A percentile compares a stretch with the other conserved stretches of the same genome.
Evolutionary conservation across 2,113 vertebrate species (phyloP).

Genomic region (Neodon shergylaensis): DNA sequence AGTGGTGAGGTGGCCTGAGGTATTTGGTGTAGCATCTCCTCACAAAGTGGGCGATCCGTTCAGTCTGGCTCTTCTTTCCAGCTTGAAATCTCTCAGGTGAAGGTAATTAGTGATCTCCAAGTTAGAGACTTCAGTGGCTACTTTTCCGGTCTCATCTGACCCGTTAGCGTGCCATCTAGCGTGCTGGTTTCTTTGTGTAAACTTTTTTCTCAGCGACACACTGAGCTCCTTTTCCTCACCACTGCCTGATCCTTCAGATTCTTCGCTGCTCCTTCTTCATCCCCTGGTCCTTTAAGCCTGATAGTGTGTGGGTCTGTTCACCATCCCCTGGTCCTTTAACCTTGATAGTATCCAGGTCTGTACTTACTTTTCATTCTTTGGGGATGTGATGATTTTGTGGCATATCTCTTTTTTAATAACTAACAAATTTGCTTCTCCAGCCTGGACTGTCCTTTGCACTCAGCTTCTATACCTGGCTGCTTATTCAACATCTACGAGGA

Average conservation of each 20-base stretch:
- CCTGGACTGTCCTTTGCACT: background rate
- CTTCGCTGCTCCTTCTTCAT: background rate
- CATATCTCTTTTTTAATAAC: background rate
- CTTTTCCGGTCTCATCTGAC: background rate
- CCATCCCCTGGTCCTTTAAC: too few relatives aligned
- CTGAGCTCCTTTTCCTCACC: background rate
- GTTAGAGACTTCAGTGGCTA: background rate
- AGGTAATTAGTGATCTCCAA: background rate
- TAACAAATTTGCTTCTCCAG: background rate
- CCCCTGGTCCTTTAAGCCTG: background rate
- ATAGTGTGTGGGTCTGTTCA: rapidly evolving
- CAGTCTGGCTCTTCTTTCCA: rapidly evolving
- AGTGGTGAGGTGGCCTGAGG: background rate
- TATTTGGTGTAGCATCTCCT: background rate
- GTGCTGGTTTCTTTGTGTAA: background rate
- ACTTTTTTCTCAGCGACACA: background rate
- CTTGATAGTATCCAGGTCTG: too few relatives aligned
- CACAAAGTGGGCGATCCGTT: background rate
- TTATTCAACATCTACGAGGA: rapidly evolving
- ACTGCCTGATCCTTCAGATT: background rate
- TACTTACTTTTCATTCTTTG: background rate
- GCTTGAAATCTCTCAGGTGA: background rate
- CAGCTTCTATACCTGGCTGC: background rate
- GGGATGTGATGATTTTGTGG: background rate
- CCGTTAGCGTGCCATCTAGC: background rate